Evolutionary conservation across 2,888 invertebrate species (phyloP).

Genomic region (Himalopsyche kuldschensis): DNA sequence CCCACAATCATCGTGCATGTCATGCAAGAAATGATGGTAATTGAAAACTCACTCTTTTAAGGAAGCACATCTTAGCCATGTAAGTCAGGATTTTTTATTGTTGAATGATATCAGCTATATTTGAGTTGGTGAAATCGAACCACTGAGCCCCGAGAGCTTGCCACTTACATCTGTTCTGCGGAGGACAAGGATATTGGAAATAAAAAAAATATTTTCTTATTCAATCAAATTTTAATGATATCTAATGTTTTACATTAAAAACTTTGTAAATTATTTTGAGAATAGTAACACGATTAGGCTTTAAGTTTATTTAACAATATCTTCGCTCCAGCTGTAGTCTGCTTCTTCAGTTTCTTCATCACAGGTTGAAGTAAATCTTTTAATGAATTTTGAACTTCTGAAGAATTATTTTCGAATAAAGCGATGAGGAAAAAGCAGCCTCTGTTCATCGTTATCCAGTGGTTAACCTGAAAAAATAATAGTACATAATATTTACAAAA

Average conservation of each 20-base stretch:
- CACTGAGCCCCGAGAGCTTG: too few species aligned
- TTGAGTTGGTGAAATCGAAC: too few species aligned
- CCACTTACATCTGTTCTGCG: too few species aligned
- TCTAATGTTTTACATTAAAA: background rate
- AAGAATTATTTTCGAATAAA: conserved; percentile 64
- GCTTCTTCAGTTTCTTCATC: conserved; percentile 54
- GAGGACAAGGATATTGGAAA: background rate
- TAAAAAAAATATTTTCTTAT: background rate
- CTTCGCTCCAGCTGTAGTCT: conserved; percentile 64
- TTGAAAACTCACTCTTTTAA: too few species aligned
- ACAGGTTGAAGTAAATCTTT: conserved; percentile 56
- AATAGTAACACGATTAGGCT: background rate
- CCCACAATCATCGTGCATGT: too few species aligned
- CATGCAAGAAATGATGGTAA: too few species aligned
- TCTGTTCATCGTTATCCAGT: conserved; percentile 73
- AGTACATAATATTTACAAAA: background rate
- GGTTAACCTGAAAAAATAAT: conserved; percentile 56
- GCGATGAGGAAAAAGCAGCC: conserved; percentile 75
- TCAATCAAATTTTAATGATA: background rate
- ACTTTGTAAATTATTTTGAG: background rate
- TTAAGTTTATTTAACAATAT: conserved; percentile 60
- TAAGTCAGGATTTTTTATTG: too few species aligned
- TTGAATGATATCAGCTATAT: too few species aligned
- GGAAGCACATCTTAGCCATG: too few species aligned
- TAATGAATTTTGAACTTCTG: conserved; percentile 51